Evolutionary conservation across 2,113 vertebrate species (phyloP), one percentile per base, ranked within the genome.

Genomic region (Saguinus midas): DNA sequence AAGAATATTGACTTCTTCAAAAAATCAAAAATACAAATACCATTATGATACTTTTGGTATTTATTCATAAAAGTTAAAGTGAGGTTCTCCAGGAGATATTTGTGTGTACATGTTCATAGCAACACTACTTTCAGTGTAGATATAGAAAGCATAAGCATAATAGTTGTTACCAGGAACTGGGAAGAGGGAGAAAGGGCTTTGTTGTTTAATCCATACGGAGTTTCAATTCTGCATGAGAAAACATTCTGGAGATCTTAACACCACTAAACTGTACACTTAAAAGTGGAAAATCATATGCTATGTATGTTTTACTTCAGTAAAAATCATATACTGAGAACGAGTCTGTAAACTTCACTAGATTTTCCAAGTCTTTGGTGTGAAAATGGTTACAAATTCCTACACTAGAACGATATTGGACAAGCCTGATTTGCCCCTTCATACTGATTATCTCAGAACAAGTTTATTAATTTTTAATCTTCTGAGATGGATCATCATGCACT

Each of bases 71-170:
- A 1, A 94, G 43, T 29, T 73, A 13, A 96, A 84, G 48, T 45
- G 32, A 73, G 16, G 40, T 64, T 52, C 4, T 80, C 29, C 85
- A 57, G 79, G 43, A 40, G 2, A 50, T 92, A 57, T 55, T 18
- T 64, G 7, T 5, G n/a, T 2, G 10, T 20, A 0, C 6, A 1
- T 2, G 29, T 14, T 57, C 10, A 80, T 11, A 25, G 0, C 27
- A 75, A 27, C 7, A 83, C 35, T 70, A 8, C 50, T 81, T 20
- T 89, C 25, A 85, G 40, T 10, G 50, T 5, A 61, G 10, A 50
- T 18, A 61, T 16, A 40, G 21, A 82, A 75, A 87, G 5, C 45
- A 16, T 1, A 75, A 87, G 5, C 45, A 16, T 1, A 94, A 48
- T 48, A 20, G n/a, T 81, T 23, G 2, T 23, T 18, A 76, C 6